These are phyloP conservation scores for Chrysochloris asiatica DNA, from an alignment of 2,113 vertebrate genomes.

Conservation along the genomic window DNA sequence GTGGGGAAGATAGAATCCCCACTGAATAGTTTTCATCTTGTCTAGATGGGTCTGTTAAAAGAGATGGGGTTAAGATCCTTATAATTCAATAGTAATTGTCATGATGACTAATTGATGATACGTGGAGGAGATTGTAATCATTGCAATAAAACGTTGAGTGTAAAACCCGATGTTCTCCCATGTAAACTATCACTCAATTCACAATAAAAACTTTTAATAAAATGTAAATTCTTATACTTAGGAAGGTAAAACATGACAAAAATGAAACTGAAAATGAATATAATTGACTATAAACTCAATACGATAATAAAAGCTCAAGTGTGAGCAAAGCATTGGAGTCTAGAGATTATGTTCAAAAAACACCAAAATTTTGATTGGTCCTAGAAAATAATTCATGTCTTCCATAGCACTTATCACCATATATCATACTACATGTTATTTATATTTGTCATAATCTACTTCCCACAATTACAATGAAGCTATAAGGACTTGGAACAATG, in stretches of 20 bases:
- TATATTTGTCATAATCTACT: not conserved
- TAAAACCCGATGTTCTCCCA: too few species aligned
- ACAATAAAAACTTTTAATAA: too few species aligned
- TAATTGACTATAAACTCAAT: conserved; percentile 1
- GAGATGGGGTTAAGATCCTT: too few species aligned
- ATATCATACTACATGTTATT: too few species aligned
- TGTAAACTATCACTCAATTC: too few species aligned
- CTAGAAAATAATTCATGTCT: not conserved
- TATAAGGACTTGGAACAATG: not conserved
- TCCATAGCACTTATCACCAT: not conserved
- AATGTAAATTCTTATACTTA: not conserved
- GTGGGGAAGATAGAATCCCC: too few species aligned
- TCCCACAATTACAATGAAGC: not conserved
- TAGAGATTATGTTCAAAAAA: not conserved
- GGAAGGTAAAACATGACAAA: not conserved
- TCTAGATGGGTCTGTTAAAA: too few species aligned
- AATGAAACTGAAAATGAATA: not conserved
- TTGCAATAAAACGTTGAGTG: too few species aligned
- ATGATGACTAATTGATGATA: too few species aligned
- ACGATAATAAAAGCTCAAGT: not conserved
- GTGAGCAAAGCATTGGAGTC: not conserved
- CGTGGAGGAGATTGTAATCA: too few species aligned
- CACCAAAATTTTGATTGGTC: not conserved
- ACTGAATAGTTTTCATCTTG: too few species aligned
- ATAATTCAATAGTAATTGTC: too few species aligned